Evolutionary conservation across 2,113 vertebrate species (phyloP).

Genomic region (Gallinago media): DNA sequence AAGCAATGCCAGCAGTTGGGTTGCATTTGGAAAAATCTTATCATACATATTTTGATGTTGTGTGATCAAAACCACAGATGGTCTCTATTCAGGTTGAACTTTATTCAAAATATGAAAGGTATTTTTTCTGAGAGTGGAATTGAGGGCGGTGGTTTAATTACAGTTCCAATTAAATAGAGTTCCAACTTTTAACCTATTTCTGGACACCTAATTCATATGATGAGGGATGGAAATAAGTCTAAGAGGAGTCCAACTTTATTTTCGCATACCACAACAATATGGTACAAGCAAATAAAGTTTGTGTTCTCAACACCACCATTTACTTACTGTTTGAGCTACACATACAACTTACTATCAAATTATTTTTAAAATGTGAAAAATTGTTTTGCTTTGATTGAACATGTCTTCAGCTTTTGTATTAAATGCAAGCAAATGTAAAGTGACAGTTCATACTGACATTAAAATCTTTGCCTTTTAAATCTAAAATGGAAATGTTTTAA

Average conservation of each 20-base stretch:
- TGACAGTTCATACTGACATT: not conserved
- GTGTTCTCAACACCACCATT: not conserved
- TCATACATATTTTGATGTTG: not conserved
- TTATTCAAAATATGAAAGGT: not conserved
- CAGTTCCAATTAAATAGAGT: not conserved
- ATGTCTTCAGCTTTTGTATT: not conserved
- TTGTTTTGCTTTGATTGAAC: not conserved
- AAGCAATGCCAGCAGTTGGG: not conserved
- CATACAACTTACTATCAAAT: not conserved
- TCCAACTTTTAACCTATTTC: not conserved
- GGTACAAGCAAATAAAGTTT: not conserved
- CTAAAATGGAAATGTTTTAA: not conserved
- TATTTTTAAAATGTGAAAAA: not conserved
- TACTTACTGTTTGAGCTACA: not conserved
- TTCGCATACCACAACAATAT: not conserved
- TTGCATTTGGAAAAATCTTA: not conserved
- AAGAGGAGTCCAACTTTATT: not conserved
- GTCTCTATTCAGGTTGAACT: not conserved
- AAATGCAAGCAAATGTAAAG: not conserved
- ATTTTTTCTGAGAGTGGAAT: not conserved
- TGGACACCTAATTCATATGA: not conserved
- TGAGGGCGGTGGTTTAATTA: not conserved
- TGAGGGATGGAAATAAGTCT: not conserved
- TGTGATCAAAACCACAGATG: not conserved
- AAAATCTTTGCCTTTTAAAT: not conserved